Evolutionary conservation across 37 sponge, comb jelly and placozoan species (phyloP).

Genomic region (Geodia barretti): DNA sequence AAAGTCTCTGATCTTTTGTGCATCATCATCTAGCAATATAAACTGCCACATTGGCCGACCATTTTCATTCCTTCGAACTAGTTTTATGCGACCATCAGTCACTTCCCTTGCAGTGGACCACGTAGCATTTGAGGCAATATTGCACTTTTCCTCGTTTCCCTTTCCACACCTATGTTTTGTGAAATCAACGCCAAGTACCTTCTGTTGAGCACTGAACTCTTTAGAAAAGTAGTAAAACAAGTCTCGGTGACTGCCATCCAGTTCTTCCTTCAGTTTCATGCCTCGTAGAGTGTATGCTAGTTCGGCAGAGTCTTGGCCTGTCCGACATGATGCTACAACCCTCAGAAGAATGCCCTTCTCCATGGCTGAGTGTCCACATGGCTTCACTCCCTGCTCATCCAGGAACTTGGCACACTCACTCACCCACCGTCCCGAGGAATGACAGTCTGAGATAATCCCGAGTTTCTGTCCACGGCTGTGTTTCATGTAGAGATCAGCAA

Average conservation of each 20-base stretch:
- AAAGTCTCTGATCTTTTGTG: background rate
- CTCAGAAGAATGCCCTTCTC: slow-evolving; percentile 65
- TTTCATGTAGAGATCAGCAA: slow-evolving; percentile 50
- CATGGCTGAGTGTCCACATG: slow-evolving; percentile 73
- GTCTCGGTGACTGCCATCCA: background rate
- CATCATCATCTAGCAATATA: background rate
- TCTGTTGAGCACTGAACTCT: slow-evolving; percentile 19
- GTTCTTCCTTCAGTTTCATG: slow-evolving; percentile 4
- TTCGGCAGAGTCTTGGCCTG: slow-evolving; percentile 19
- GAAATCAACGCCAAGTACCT: slow-evolving; percentile 2
- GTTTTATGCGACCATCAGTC: background rate
- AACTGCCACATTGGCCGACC: background rate
- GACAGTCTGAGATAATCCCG: slow-evolving; percentile 61
- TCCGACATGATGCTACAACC: slow-evolving; percentile 48
- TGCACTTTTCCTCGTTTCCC: slow-evolving; percentile 16
- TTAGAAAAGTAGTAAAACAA: background rate
- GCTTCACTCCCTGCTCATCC: slow-evolving; percentile 48
- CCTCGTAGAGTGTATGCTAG: background rate
- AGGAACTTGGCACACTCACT: slow-evolving; percentile 26
- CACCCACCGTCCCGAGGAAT: slow-evolving; percentile 66
- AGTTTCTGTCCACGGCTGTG: slow-evolving; percentile 43
- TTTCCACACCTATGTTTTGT: slow-evolving; percentile 13
- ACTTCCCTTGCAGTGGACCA: slow-evolving; percentile 8
- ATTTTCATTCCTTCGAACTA: background rate
- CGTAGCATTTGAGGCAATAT: slow-evolving; percentile 4